Conservation (phyloP, 1,140 invertebrate genomes). For the Rhyzopertha dominica region DNA sequence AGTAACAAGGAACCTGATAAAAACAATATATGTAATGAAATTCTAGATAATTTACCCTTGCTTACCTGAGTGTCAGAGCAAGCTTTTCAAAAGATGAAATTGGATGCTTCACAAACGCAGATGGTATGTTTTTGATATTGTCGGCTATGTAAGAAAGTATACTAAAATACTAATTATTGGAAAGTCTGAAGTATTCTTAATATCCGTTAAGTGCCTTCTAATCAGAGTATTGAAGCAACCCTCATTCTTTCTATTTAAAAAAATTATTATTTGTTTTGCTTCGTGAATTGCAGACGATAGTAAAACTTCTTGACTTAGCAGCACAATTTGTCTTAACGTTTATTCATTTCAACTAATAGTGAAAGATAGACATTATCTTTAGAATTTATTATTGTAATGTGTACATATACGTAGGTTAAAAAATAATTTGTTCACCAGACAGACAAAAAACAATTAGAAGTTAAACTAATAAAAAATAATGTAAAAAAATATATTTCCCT, state of each 20-base stretch:
- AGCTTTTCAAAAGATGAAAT: conserved; percentile 9
- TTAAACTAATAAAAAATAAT: too few relatives aligned
- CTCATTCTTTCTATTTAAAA: conserved; percentile 5
- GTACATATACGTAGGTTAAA: too few relatives aligned
- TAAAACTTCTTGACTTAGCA: too few relatives aligned
- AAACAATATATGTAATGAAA: not conserved
- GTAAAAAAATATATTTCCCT: too few relatives aligned
- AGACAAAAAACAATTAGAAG: too few relatives aligned
- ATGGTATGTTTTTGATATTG: conserved; percentile 1
- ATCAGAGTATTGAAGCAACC: conserved; percentile 11
- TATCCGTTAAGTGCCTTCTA: conserved; percentile 1
- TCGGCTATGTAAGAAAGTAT: conserved; percentile 3
- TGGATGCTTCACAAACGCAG: conserved; percentile 7
- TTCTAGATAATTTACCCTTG: not conserved
- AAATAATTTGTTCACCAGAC: too few relatives aligned
- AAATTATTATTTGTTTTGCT: conserved; percentile 9
- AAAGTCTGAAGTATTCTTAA: conserved; percentile 5
- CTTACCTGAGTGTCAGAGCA: conserved; percentile 11
- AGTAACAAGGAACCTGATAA: conserved; percentile 13
- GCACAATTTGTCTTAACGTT: too few relatives aligned
- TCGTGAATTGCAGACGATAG: conserved; percentile 1
- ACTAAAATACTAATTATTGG: conserved; percentile 4
- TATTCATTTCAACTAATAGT: too few relatives aligned
- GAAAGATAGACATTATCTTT: too few relatives aligned
- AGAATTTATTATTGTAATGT: too few relatives aligned